Conservation (phyloP, 92 coral and sea anemone genomes). For the Siderastrea siderea region DNA sequence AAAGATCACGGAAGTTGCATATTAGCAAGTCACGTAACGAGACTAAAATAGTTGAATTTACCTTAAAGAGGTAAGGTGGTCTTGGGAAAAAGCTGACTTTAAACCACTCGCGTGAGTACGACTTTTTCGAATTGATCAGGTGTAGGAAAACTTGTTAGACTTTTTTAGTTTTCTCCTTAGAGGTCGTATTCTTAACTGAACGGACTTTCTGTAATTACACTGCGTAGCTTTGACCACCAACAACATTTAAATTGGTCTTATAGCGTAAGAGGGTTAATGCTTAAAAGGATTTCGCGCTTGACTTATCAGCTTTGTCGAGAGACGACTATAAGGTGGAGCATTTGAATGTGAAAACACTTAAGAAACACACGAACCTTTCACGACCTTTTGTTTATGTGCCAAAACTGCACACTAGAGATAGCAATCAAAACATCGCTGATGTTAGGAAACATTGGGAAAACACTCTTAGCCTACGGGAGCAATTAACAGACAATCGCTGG, state of each 20-base stretch:
- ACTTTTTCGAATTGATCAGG: not conserved
- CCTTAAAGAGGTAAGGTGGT: not conserved
- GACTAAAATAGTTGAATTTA: not conserved
- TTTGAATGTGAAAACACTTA: slow-evolving; percentile 15
- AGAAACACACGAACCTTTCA: not conserved
- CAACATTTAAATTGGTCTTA: not conserved
- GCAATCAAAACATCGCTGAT: not conserved
- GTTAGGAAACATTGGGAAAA: slow-evolving; percentile 4
- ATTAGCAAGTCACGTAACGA: not conserved
- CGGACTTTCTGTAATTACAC: not conserved
- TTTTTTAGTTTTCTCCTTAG: not conserved
- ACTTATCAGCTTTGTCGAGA: not conserved
- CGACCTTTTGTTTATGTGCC: not conserved
- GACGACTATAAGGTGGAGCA: slow-evolving; percentile 12
- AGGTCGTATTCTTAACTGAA: not conserved
- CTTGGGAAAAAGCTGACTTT: not conserved
- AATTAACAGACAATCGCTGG: not conserved
- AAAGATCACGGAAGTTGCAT: not conserved
- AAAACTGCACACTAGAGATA: not conserved
- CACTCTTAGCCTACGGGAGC: not conserved
- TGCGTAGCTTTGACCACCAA: not conserved
- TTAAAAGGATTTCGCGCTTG: slow-evolving; percentile 15
- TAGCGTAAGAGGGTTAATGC: not conserved
- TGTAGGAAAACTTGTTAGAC: not conserved
- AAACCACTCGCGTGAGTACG: not conserved